Conservation (phyloP, 2,113 vertebrate species). For the Chiloscyllium plagiosum region DNA sequence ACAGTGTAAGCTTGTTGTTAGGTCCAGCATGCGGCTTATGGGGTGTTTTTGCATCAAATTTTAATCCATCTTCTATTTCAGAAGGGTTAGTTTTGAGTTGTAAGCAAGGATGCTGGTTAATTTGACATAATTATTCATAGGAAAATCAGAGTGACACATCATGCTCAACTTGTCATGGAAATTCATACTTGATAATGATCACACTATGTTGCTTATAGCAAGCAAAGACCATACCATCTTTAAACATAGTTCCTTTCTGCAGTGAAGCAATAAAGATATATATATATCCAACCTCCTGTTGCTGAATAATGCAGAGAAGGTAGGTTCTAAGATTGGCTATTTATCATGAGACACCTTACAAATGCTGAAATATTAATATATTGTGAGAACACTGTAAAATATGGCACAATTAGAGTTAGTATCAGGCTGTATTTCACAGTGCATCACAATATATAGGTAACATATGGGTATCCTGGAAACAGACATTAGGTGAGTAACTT, state of each 20-base stretch:
- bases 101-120: conserved; percentile 96
- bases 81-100: conserved; percentile 88
- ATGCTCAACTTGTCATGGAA: conserved; percentile 59
- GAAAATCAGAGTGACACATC: conserved; percentile 64
- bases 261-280: conserved; percentile 52
- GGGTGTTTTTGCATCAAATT: conserved; percentile 50
- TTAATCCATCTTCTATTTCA: conserved; percentile 61
- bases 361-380: conserved; percentile 22
- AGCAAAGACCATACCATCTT: conserved; percentile 52
- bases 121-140: conserved; percentile 59
- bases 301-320: neutral
- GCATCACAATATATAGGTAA: conserved; percentile 21
- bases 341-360: neutral
- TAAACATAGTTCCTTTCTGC: conserved; percentile 53
- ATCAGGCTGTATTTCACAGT: neutral
- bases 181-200: conserved; percentile 25
- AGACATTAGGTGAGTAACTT: neutral
- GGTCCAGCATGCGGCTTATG: conserved; percentile 79
- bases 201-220: conserved; percentile 52
- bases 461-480: neutral
- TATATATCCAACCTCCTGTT: neutral
- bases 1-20: conserved; percentile 95
- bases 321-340: neutral
- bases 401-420: neutral
- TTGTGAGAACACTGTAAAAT: neutral